Percentiles rank a stretch among this genome's conserved stretches.
phyloP scores from a whole-genome alignment of 2,113 vertebrate genomes.

The Excalfactoria chinensis region DNA sequence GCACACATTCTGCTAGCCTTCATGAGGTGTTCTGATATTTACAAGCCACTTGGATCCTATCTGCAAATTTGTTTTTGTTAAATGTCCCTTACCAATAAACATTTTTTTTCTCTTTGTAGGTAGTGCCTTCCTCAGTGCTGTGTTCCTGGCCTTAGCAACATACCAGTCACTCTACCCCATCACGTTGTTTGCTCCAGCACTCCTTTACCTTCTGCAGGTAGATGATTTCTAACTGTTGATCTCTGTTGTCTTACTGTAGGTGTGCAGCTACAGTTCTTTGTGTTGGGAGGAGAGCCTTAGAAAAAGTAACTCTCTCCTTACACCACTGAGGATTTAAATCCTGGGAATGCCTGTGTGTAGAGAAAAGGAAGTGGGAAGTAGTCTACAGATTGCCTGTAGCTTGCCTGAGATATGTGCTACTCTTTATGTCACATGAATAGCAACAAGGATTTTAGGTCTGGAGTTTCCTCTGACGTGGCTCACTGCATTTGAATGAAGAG shows the following conservation, averaged over 20 bases:
- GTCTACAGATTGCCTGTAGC: not conserved
- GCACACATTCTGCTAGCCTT: not conserved
- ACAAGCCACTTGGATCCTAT: not conserved
- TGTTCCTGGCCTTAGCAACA: conserved; percentile 93
- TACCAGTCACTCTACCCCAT: conserved; percentile 96
- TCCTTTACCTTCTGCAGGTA: conserved; percentile 92
- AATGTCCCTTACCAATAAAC: not conserved
- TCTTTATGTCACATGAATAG: not conserved
- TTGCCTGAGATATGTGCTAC: not conserved
- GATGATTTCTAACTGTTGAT: not conserved
- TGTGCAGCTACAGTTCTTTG: not conserved
- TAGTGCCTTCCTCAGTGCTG: conserved; percentile 91
- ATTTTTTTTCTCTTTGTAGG: conserved; percentile 77
- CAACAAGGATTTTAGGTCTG: not conserved
- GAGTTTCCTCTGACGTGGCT: not conserved
- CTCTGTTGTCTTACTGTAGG: not conserved
- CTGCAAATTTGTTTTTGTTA: not conserved
- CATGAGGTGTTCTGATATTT: not conserved
- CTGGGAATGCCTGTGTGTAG: not conserved
- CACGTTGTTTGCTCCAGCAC: conserved; percentile 89
- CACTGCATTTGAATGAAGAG: not conserved
- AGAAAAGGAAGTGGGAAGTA: not conserved
- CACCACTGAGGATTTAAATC: not conserved
- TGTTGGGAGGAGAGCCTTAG: not conserved
- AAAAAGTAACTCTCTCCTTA: not conserved